These are phyloP conservation scores for Diphyllodes magnificus DNA, from an alignment of 2,113 vertebrate species.

Conservation along the genomic window DNA sequence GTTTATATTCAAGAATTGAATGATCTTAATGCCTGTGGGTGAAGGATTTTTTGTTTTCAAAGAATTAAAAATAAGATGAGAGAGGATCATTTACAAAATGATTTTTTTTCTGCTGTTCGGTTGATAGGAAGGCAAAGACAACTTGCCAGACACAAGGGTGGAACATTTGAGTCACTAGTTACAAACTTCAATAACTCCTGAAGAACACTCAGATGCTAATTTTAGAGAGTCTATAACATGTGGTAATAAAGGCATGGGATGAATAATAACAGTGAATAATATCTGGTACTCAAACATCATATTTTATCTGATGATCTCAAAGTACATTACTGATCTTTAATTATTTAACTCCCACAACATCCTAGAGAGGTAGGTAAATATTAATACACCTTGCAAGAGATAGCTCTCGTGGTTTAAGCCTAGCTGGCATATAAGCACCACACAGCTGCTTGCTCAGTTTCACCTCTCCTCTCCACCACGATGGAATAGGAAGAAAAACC, in stretches of 20 bases:
- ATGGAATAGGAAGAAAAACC: not conserved
- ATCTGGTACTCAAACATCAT: not conserved
- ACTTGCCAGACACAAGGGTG: not conserved
- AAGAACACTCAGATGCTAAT: not conserved
- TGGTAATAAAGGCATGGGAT: not conserved
- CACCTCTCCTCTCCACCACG: not conserved
- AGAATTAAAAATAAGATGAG: not conserved
- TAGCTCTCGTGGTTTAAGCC: not conserved
- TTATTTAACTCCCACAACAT: not conserved
- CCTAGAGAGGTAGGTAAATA: not conserved
- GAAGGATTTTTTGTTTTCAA: not conserved
- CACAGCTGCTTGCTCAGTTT: not conserved
- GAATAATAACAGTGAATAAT: not conserved
- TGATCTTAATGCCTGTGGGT: not conserved
- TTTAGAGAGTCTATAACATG: not conserved
- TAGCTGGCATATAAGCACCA: not conserved
- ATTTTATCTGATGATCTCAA: not conserved
- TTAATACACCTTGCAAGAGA: not conserved
- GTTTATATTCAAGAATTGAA: not conserved
- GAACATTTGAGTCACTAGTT: not conserved
- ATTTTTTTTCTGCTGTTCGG: not conserved
- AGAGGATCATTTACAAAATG: not conserved
- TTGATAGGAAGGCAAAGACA: not conserved
- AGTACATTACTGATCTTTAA: not conserved
- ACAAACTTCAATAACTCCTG: not conserved